These are phyloP conservation scores for Cepaea hortensis DNA, from an alignment of 2,888 invertebrate genomes.

Conservation along the genomic window DNA sequence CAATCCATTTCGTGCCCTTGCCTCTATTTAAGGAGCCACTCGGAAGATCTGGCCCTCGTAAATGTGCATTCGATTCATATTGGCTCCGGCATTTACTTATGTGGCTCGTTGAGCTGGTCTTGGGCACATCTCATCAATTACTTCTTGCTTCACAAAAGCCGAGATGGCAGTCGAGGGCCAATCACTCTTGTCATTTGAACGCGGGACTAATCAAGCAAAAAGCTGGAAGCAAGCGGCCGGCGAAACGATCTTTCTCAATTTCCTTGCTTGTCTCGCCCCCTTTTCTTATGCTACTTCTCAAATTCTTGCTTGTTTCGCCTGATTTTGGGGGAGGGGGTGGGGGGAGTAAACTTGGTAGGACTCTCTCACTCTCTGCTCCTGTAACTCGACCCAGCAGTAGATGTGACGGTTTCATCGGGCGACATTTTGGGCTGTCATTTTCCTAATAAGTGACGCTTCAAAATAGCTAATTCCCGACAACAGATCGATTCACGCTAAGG, in stretches of 20 bases:
- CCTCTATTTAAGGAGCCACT: conserved; percentile 41
- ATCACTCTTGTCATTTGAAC: conserved; percentile 50
- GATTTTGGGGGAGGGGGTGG: no score
- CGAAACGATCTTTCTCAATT: conserved; percentile 55
- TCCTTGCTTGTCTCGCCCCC: conserved; percentile 54
- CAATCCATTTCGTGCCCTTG: conserved; percentile 47
- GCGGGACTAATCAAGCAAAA: conserved; percentile 56
- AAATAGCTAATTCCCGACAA: conserved; percentile 8
- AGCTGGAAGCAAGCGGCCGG: conserved; percentile 47
- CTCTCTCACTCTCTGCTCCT: conserved; percentile 33
- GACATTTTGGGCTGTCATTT: conserved; percentile 32
- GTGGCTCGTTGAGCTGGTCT: conserved; percentile 44
- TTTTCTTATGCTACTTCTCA: conserved; percentile 44
- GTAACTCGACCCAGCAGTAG: conserved; percentile 48
- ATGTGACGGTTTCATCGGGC: conserved; percentile 48
- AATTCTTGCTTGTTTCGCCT: conserved; percentile 12
- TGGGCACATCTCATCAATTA: conserved; percentile 56
- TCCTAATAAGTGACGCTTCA: conserved; percentile 31
- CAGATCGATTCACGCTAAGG: background rate
- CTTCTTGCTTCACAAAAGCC: conserved; percentile 52
- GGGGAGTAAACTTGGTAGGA: background rate
- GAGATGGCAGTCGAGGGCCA: conserved; percentile 50
- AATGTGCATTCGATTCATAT: conserved; percentile 47
- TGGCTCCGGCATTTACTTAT: conserved; percentile 56
- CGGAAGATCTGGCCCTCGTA: conserved; percentile 43